Evolutionary conservation across 2,113 vertebrate genomes (phyloP).

Genomic region (Callipepla californica): DNA sequence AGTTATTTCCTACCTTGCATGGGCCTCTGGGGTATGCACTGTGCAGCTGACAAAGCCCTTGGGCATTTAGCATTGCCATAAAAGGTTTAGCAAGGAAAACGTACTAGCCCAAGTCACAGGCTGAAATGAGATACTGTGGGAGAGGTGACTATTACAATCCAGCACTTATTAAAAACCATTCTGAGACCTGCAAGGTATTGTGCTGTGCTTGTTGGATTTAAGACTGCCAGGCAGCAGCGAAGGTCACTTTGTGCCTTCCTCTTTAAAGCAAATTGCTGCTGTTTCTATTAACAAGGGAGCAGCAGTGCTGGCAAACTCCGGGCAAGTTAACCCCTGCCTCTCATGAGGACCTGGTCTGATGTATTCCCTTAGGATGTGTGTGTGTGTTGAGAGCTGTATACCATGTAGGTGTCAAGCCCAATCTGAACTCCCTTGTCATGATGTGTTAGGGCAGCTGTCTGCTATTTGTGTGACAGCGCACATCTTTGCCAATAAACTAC

Average conservation of each 20-base stretch:
- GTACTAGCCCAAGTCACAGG: accelerated
- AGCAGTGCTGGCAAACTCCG: not conserved
- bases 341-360: not conserved
- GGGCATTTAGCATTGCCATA: accelerated
- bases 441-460: constrained; percentile 54
- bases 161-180: not conserved
- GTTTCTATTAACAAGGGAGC: not conserved
- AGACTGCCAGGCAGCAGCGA: not conserved
- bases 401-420: not conserved
- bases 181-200: not conserved
- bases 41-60: not conserved
- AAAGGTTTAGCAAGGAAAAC: not conserved
- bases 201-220: not conserved
- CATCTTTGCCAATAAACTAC: constrained; percentile 42
- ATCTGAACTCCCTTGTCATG: constrained; percentile 36
- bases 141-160: not conserved
- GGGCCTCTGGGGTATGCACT: accelerated
- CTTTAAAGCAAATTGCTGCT: not conserved
- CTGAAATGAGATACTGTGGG: not conserved
- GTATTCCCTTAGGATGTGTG: not conserved
- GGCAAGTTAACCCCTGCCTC: not conserved
- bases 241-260: constrained; percentile 34
- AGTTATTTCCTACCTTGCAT: accelerated
- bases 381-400: not conserved
- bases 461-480: constrained; percentile 33